Percentiles rank a stretch among this genome's conserved stretches.
Conservation (phyloP, 2,888 invertebrate species). For the Noctuana brunneofusca region DNA sequence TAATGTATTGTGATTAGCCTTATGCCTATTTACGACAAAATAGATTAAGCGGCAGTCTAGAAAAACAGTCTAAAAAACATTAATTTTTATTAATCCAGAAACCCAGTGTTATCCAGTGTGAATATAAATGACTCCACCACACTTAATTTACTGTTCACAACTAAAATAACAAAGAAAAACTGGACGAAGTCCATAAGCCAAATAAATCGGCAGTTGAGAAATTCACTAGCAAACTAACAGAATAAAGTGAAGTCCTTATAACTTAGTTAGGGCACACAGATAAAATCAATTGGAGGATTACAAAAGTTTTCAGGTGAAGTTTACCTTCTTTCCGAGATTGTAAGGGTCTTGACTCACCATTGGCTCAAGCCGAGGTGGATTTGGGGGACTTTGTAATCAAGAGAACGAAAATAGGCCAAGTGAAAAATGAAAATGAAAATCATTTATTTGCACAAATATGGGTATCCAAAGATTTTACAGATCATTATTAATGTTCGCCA, state of each 20-base stretch:
- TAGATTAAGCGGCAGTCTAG: no score
- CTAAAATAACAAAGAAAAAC: conserved; percentile 14
- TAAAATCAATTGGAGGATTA: conserved; percentile 31
- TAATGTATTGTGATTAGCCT: no score
- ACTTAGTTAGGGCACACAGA: conserved; percentile 26
- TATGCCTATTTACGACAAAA: no score
- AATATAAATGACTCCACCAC: neutral
- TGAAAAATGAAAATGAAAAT: no score
- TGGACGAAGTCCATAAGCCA: conserved; percentile 14
- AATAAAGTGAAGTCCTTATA: conserved; percentile 28
- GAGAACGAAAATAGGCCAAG: neutral
- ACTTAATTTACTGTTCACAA: conserved; percentile 7
- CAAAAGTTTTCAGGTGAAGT: conserved; percentile 25
- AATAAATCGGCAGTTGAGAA: conserved; percentile 24
- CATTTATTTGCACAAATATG: no score
- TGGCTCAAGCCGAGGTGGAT: neutral
- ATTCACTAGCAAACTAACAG: conserved; percentile 25
- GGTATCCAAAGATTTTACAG: no score
- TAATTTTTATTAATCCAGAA: neutral
- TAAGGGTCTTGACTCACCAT: conserved; percentile 11
- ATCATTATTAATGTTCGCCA: no score
- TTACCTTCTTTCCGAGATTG: conserved; percentile 23
- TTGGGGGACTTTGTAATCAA: neutral
- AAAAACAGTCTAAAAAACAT: neutral
- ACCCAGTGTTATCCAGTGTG: neutral